A percentile compares a stretch with the other conserved stretches of the same genome.
Evolutionary conservation across 2,113 vertebrate genomes (phyloP).

Genomic region (Balaenoptera acutorostrata): DNA sequence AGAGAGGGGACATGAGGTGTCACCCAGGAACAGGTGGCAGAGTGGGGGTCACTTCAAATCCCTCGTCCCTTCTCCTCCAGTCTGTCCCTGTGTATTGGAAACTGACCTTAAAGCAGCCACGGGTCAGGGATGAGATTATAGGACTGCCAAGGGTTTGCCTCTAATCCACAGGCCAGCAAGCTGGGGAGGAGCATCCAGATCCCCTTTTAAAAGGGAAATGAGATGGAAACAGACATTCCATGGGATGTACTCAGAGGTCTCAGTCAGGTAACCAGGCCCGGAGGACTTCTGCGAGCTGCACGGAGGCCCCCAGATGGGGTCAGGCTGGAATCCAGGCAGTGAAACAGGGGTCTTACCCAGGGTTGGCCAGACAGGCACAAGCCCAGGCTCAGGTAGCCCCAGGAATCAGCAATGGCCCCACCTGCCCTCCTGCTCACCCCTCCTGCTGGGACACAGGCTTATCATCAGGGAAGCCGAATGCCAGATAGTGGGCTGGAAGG

Average conservation of each 20-base stretch:
- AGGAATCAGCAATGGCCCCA: not conserved
- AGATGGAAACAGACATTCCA: not conserved
- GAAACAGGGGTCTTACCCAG: not conserved
- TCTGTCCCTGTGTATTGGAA: not conserved
- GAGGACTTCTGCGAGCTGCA: not conserved
- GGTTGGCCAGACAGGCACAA: not conserved
- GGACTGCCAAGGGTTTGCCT: not conserved
- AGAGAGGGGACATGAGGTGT: not conserved
- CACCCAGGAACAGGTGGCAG: not conserved
- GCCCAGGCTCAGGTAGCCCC: not conserved
- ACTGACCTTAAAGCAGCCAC: not conserved
- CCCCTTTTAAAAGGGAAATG: not conserved
- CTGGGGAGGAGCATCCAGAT: not conserved
- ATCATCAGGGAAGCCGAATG: not conserved
- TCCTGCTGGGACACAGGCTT: not conserved
- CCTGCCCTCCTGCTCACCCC: not conserved
- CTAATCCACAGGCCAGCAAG: not conserved
- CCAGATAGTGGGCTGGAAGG: not conserved
- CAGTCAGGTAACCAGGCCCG: not conserved
- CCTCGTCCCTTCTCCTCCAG: not conserved
- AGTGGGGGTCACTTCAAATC: not conserved
- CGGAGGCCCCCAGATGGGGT: fast-evolving
- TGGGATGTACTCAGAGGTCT: not conserved
- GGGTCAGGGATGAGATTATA: not conserved
- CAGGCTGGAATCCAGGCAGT: not conserved